Evolutionary conservation across 2,797 vertebrate genomes (phyloP).

Genomic region (Pelochelys cantorii): DNA sequence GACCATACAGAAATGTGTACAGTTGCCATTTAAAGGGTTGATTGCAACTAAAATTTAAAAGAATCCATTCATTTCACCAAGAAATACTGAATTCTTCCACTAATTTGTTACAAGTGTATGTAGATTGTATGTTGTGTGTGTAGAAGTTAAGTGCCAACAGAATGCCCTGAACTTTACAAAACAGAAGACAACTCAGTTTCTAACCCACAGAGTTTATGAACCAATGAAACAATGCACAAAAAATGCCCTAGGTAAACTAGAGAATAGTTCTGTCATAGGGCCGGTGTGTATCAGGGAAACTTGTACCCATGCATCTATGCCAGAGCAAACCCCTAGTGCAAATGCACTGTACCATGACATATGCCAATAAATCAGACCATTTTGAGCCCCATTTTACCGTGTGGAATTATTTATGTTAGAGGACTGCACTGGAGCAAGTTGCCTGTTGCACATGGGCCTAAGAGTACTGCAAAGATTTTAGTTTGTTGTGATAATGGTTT

Average conservation of each 20-base stretch:
- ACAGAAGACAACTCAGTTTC: not conserved
- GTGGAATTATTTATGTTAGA: not conserved
- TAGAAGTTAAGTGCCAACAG: not conserved
- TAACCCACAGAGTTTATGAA: not conserved
- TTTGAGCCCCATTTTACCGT: not conserved
- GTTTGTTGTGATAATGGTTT: not conserved
- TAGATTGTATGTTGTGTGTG: not conserved
- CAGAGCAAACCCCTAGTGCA: not conserved
- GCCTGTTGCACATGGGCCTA: not conserved
- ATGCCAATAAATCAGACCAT: not conserved
- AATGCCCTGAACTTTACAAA: not conserved
- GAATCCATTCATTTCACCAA: not conserved
- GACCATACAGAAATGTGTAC: not conserved
- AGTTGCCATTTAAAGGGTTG: not conserved
- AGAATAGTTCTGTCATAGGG: not conserved
- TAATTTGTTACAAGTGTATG: not conserved
- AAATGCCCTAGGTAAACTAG: not conserved
- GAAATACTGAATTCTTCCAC: not conserved
- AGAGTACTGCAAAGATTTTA: not conserved
- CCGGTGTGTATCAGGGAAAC: not conserved
- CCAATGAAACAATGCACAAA: not conserved
- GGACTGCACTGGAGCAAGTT: not conserved
- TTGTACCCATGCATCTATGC: not conserved
- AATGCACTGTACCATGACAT: not conserved
- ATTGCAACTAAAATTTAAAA: not conserved